Percentiles rank a stretch among this genome's conserved stretches.
These are phyloP conservation scores for Piprites chloris DNA, from an alignment of 2,113 vertebrate genomes.

Conservation along the genomic window DNA sequence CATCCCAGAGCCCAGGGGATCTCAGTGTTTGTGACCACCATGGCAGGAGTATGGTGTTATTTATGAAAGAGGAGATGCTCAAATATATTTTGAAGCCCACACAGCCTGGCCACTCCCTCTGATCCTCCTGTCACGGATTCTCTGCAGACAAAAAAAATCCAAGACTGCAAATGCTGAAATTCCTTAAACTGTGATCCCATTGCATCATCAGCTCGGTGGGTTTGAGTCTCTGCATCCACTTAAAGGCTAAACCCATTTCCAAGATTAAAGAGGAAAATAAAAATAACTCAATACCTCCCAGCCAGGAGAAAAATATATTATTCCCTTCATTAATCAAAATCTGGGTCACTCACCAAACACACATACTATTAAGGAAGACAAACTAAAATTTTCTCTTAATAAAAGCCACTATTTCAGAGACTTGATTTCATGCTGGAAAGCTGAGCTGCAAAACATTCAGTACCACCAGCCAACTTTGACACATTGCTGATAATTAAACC, in stretches of 20 bases:
- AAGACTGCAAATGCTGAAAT: background rate
- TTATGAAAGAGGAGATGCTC: background rate
- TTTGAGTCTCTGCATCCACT: background rate
- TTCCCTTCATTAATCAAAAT: conserved; percentile 53
- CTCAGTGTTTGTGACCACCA: background rate
- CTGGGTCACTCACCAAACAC: background rate
- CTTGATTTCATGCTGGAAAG: background rate
- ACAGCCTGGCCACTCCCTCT: background rate
- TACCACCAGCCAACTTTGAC: background rate
- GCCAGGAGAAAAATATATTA: background rate
- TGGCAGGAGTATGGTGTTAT: background rate
- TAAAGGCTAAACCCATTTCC: background rate
- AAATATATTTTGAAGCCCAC: background rate
- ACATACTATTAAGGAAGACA: background rate
- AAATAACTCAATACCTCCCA: conserved; percentile 18
- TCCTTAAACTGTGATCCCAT: background rate
- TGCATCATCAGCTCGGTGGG: background rate
- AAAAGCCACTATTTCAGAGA: background rate
- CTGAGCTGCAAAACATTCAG: background rate
- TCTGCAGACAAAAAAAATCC: background rate
- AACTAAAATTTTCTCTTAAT: background rate
- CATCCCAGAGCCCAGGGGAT: background rate
- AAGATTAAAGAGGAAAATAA: conserved; percentile 30
- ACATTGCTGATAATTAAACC: background rate
- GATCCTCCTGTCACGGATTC: background rate